Evolutionary conservation across 2,113 vertebrate genomes (phyloP), one percentile per base, ranked within the genome.

Genomic region (Pelvicachromis taeniatus): DNA sequence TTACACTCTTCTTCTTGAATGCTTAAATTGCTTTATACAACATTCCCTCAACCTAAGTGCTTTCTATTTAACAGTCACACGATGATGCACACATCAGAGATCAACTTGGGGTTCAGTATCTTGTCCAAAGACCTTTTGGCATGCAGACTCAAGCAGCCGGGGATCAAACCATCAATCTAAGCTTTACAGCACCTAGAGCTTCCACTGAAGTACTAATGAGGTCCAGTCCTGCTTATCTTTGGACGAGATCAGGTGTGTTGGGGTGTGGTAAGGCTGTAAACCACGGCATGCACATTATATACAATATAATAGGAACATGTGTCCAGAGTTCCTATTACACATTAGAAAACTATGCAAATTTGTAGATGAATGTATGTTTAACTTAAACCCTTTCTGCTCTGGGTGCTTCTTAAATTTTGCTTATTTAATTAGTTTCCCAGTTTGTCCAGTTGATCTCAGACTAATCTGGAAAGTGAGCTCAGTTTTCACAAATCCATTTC

Each of bases 21-120:
- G 33, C 33, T 38, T 38, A 38, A 63, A 1, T 38, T 61, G 58
- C 29, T 61, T 61, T 33, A 33, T 61, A 61, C 58, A 33, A 61
- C 58, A 61, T 61, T 61, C 31, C 58, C 19, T 13, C 0, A 0
- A 2, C 10, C 59, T 63, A 63, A 63, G 19, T 38, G 59, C 33
- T 65, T 63, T 38, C 59, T 65, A 17, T 65, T 38, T 65, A 65
- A 38, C 59, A 65, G 59, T 65, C 59, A 38, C 19, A 38, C 33
- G 0, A 65, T 21, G 0, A 38, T 13, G 59, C 10, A 0, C 33
- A 38, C 10, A 63, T 38, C 59, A 38, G 59, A 38, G 59, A 38
- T 38, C 59, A 63, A 63, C 31, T 8, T 63, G 59, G 33, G 59
- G 59, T 63, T 63, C 10, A 38, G 59, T 63, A 63, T 63, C 59